Evolutionary conservation across 2,113 vertebrate genomes (phyloP), one percentile per base, ranked within the genome.

Genomic region (human (Homo sapiens)): DNA sequence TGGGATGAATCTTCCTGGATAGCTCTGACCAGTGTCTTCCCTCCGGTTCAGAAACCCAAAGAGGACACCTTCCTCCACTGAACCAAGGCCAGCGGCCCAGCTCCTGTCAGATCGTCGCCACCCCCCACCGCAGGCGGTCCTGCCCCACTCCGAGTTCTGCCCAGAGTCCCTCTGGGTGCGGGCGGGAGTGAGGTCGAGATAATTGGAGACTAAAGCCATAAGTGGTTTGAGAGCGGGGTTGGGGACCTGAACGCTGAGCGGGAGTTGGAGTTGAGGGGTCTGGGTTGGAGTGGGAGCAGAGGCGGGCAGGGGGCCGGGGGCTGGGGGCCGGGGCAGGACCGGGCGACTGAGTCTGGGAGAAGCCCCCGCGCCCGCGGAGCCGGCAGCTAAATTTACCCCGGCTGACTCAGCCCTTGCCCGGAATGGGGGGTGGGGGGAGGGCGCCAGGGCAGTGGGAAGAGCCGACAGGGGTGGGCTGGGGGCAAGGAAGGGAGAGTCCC

Each of bases 321-420:
- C 43, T 1, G 0, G 76, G 82, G 91, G 93, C 43, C 2, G 0
- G 76, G 82, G 22, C 83, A 38, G 89, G 68, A 95, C 96, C 90
- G 30, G 2, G 96, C 9, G 90, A 97, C 92, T 20, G 89, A 97
- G 90, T 96, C 97, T 98, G 90, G 95, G 88, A 35, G 61, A 97
- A 97, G 93, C 96, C 97, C 96, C 98, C 89, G 59, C 93, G 23
- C 18, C 0, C 8, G 97, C 90, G 73, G 13, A 75, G 96, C 61
- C 9, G 9, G 79, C 6, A 30, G 96, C 96, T 97, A 98, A 95
- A 98, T 98, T 81, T 64, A 73, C 96, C 61, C 2, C 0, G 3
- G 18, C 96, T 61, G 94, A 97, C 96, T 97, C 89, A 52, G 95
- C 89, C 88, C 52, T 84, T 97, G 87, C 96, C 86, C 66, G 86